Evolutionary conservation across 2,888 invertebrate species (phyloP), one percentile per base, ranked within the genome.

Genomic region (Ophioninae sp.): DNA sequence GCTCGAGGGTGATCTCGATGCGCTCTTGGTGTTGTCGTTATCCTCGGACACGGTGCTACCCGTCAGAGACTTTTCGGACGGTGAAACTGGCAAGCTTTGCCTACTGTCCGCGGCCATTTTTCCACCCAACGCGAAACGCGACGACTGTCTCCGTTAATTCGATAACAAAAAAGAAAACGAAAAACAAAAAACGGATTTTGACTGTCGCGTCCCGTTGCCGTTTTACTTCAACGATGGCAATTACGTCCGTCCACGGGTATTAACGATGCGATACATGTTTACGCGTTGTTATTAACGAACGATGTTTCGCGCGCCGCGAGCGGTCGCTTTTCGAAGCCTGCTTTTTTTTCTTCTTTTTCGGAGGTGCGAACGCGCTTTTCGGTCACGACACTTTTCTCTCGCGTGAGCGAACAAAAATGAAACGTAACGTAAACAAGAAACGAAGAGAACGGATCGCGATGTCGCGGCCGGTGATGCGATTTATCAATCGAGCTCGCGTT

Each of bases 1-100:
- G 81, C 94, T 91, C 59, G 95, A 95, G 10, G 95, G 94, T 39
- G 95, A 95, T 89, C 94, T 93, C 73, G 94, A 94, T 79, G 93
- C 91, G 89, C 90, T 93, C 90, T 84, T 84, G 37, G 81, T 79
- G 30, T 93, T 78, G n/a, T 93, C 92, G 85, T 91, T 92, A 71
- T 93, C 94, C 85, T 94, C 94, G 61, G 94, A 93, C 61, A 93
- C 90, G 85, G 93, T 93, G 84, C 92, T 93, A 85, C 90, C 89
- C 81, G 91, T 90, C 78, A 92, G 88, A 64, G 92, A 92, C 86
- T 91, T 93, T 83, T 92, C 91, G 58, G 92, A 92, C 79, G 93
- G 93, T 83, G 93, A 93, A 84, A 93, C 90, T 85, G 93, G 92
- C 87, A 91, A 90, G 88, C 88, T 90, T 85, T 91, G 90, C 87